These are phyloP conservation scores for Netelia inedita DNA, from an alignment of 2,888 invertebrate genomes.

Conservation along the genomic window DNA sequence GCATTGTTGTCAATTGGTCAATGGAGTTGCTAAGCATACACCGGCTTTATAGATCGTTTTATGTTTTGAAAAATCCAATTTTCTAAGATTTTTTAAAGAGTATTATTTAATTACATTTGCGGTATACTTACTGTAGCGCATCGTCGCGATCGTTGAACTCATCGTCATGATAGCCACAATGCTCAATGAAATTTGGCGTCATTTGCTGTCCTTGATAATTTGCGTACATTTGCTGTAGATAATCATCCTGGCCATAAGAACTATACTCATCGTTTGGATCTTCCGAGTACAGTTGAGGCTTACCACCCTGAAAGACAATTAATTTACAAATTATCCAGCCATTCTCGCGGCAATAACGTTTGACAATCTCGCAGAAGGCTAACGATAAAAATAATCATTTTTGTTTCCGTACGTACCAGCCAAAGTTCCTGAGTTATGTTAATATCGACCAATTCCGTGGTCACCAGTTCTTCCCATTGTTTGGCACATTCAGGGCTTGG, in stretches of 20 bases:
- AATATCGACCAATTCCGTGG: constrained; percentile 78
- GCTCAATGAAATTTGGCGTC: constrained; percentile 87
- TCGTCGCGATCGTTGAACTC: constrained; percentile 88
- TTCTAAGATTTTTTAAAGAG: constrained; percentile 42
- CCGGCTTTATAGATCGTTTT: constrained; percentile 65
- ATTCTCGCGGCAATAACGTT: not conserved
- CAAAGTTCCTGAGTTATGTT: constrained; percentile 81
- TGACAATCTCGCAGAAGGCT: not conserved
- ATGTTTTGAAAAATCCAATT: constrained; percentile 48
- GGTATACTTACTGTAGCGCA: constrained; percentile 85
- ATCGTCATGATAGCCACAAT: constrained; percentile 88
- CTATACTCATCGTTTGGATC: constrained; percentile 77
- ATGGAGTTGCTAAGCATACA: constrained; percentile 80
- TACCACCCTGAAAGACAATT: constrained; percentile 72
- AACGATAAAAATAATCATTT: too few species aligned
- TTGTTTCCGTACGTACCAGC: constrained; percentile 74
- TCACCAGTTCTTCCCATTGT: constrained; percentile 80
- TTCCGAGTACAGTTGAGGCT: constrained; percentile 73
- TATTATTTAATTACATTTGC: not conserved
- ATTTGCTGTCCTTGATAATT: constrained; percentile 89
- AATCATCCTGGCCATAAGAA: constrained; percentile 75
- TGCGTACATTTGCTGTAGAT: constrained; percentile 75
- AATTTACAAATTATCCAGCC: constrained; percentile 4
- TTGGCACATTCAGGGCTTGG: constrained; percentile 84
- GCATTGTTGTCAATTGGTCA: constrained; percentile 82